Percentiles rank a stretch among this genome's conserved stretches.
Evolutionary conservation across 2,113 vertebrate species (phyloP).

Genomic region (Phalacrocorax brasilianus): DNA sequence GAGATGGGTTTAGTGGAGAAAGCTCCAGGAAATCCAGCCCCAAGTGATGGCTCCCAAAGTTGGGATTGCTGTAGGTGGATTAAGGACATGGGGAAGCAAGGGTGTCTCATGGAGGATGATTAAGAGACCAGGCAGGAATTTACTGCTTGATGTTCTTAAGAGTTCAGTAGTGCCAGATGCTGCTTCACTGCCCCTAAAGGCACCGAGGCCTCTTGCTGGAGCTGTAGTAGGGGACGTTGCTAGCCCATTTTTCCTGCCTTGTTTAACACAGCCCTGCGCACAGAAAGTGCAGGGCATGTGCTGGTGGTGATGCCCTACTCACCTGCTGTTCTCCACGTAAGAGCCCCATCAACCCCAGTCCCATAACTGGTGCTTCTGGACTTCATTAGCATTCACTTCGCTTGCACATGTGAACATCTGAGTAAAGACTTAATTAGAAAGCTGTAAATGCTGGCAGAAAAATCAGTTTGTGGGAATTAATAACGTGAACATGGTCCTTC

Average conservation of each 20-base stretch:
- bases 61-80: background rate
- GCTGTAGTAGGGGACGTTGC: background rate
- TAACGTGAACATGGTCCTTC: background rate
- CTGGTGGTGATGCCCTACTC: background rate
- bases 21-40: background rate
- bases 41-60: background rate
- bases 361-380: background rate
- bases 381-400: background rate
- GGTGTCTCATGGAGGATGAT: background rate
- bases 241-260: background rate
- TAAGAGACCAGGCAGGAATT: background rate
- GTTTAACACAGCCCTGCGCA: background rate
- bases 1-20: background rate
- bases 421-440: background rate
- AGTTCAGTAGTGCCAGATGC: background rate
- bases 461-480: background rate
- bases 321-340: background rate
- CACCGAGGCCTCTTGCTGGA: background rate
- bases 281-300: fast-evolving
- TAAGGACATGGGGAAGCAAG: background rate
- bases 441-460: background rate
- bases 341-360: background rate
- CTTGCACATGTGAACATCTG: background rate
- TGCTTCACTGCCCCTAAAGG: background rate
- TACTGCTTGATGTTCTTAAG: background rate